Conservation (phyloP, 2,888 invertebrate genomes). For the Eugnorisma glareosa region DNA sequence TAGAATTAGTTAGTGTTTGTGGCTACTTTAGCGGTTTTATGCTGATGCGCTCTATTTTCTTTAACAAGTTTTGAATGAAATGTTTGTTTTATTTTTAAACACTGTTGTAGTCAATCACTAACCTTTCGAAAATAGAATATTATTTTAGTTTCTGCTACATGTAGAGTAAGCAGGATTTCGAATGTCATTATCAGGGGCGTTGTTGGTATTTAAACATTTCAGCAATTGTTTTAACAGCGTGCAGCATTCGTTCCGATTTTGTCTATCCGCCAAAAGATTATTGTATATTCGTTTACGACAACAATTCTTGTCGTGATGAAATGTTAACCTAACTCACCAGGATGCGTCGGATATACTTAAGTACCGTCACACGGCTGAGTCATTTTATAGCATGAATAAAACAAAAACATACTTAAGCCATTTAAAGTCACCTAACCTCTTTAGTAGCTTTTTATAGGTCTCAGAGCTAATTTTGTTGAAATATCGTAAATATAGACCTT, state of each 20-base stretch:
- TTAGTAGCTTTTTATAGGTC: constrained; percentile 44
- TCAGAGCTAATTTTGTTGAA: constrained; percentile 34
- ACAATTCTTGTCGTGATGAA: not conserved
- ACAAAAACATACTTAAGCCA: constrained; percentile 11
- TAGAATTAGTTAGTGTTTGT: constrained; percentile 22
- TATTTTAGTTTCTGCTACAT: not conserved
- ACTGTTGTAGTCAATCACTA: not conserved
- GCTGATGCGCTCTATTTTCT: not conserved
- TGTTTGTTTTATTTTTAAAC: not conserved
- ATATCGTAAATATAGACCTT: constrained; percentile 47
- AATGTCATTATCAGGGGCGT: not conserved
- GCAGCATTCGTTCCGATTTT: not conserved
- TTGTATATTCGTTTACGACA: not conserved
- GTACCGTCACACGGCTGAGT: not conserved
- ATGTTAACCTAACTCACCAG: not conserved
- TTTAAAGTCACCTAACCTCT: constrained; percentile 27
- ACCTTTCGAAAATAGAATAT: not conserved
- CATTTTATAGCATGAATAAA: constrained; percentile 37
- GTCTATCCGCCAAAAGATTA: not conserved
- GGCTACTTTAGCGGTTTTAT: constrained; percentile 13
- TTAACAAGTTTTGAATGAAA: not conserved
- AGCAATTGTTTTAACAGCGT: not conserved
- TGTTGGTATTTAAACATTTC: not conserved
- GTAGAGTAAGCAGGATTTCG: not conserved
- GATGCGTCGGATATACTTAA: not conserved